Percentiles rank a stretch among this genome's conserved stretches.
These are phyloP conservation scores for Chironomus tentans DNA, from an alignment of 2,888 invertebrate genomes.

Conservation along the genomic window DNA sequence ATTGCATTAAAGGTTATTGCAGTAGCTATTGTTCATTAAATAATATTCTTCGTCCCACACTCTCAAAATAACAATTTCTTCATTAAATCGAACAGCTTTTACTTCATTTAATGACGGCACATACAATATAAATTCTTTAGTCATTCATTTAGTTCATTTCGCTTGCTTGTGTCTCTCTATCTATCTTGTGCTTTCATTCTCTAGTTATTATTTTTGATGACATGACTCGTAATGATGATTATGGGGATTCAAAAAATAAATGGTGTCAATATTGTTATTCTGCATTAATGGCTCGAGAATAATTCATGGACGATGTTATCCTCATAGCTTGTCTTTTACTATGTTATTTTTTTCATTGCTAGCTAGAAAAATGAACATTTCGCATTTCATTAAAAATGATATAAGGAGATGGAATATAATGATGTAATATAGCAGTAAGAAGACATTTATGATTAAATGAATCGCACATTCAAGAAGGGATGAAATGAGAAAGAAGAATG, in stretches of 20 bases:
- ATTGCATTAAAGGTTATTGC: not conserved
- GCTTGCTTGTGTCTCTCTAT: not conserved
- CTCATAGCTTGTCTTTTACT: not conserved
- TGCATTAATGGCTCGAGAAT: constrained; percentile 14
- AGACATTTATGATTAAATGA: constrained; percentile 4
- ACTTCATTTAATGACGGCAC: too few relatives aligned
- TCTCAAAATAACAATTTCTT: not conserved
- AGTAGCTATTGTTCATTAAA: not conserved
- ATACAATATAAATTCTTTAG: not conserved
- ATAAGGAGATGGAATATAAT: not conserved
- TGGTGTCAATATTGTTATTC: constrained; percentile 20
- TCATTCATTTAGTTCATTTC: not conserved
- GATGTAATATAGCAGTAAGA: not conserved
- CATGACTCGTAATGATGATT: not conserved
- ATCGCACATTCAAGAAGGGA: not conserved
- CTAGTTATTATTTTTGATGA: constrained; percentile 17
- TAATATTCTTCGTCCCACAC: not conserved
- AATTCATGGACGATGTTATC: constrained; percentile 1
- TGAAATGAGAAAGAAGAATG: not conserved
- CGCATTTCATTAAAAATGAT: constrained; percentile 1
- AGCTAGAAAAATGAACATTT: not conserved
- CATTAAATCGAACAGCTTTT: not conserved
- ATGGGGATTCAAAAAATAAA: constrained; percentile 11
- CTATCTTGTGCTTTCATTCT: not conserved
- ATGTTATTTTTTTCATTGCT: not conserved